phyloP scores from a whole-genome alignment of 1,140 invertebrate genomes.

The Onthophagus taurus region DNA sequence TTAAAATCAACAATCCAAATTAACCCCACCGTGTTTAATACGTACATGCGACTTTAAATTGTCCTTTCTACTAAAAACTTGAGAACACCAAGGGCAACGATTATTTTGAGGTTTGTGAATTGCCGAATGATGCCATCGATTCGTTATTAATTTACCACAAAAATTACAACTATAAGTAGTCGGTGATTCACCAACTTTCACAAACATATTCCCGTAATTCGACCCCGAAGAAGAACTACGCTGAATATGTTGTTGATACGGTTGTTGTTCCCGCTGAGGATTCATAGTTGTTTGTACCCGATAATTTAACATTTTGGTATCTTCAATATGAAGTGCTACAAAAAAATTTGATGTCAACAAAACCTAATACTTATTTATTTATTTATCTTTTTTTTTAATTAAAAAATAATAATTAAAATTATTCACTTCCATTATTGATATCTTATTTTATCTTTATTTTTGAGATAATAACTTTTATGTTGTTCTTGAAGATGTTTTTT shows the following conservation, averaged over 20 bases:
- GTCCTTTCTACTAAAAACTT: conserved; percentile 57
- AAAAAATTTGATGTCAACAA: too few relatives aligned
- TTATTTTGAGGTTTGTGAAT: conserved; percentile 60
- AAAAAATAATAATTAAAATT: too few relatives aligned
- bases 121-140: conserved; percentile 62
- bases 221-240: conserved; percentile 5
- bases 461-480: too few relatives aligned
- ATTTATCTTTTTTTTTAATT: too few relatives aligned
- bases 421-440: too few relatives aligned
- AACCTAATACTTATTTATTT: too few relatives aligned
- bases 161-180: conserved; percentile 43
- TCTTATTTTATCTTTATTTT: too few relatives aligned
- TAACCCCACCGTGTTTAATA: conserved; percentile 46
- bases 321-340: too few relatives aligned
- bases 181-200: conserved; percentile 18
- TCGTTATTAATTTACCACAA: conserved; percentile 62
- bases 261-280: conserved; percentile 4
- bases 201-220: conserved; percentile 24
- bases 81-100: conserved; percentile 56
- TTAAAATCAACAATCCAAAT: too few relatives aligned
- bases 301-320: background rate
- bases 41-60: conserved; percentile 61
- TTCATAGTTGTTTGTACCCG: conserved; percentile 4
- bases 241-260: background rate
- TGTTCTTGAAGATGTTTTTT: too few relatives aligned